A percentile compares a stretch with the other conserved stretches of the same genome.
These are phyloP conservation scores for Pteronura brasiliensis DNA, from an alignment of 2,113 vertebrate genomes.

Conservation along the genomic window DNA sequence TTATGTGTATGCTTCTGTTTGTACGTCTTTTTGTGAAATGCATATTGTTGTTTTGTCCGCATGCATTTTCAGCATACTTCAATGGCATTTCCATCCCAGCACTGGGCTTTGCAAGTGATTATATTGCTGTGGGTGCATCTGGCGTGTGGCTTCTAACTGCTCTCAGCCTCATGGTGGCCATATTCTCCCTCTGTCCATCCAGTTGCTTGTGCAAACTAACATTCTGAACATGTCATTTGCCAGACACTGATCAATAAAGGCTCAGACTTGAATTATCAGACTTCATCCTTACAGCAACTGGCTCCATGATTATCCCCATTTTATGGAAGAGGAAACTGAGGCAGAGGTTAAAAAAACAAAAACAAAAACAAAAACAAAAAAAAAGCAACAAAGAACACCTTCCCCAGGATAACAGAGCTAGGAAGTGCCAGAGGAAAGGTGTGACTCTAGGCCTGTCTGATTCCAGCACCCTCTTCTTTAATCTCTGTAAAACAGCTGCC, in stretches of 20 bases:
- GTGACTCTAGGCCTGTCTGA: not conserved
- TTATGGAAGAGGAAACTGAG: not conserved
- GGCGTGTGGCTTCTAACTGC: not conserved
- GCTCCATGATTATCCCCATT: not conserved
- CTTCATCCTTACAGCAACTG: not conserved
- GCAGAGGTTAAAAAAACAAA: too few species aligned
- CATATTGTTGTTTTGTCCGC: not conserved
- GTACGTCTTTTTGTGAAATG: not conserved
- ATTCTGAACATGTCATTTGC: not conserved
- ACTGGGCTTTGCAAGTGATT: rapidly evolving
- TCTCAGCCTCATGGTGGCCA: not conserved
- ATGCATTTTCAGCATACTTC: not conserved
- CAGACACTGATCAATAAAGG: not conserved
- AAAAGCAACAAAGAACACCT: too few species aligned
- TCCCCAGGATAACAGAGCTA: not conserved
- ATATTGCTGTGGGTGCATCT: rapidly evolving
- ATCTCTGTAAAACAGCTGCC: not conserved
- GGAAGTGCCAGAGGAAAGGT: not conserved
- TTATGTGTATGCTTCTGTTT: rapidly evolving
- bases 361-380: too few species aligned
- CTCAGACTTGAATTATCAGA: not conserved
- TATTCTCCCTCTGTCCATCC: not conserved
- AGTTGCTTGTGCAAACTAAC: not conserved
- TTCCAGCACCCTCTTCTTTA: not conserved
- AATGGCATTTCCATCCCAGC: not conserved